Conservation (phyloP, 2,113 vertebrate species). For the Phrynocephalus versicolor region DNA sequence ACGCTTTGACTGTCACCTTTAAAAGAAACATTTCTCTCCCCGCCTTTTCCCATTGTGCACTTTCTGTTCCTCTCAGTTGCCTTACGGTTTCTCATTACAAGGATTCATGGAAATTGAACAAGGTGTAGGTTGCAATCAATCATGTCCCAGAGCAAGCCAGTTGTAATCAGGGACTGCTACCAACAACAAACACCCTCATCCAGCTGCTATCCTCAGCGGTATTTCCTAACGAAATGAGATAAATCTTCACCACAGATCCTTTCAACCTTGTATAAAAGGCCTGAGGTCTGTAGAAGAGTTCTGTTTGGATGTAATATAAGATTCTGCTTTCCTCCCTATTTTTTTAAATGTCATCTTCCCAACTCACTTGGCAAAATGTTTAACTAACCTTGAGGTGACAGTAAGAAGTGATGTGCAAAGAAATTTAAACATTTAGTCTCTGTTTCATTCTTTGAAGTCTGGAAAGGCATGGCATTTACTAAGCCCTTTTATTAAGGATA, state of each 20-base stretch:
- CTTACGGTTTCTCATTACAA: conserved; percentile 41
- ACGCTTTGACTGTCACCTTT: conserved; percentile 16
- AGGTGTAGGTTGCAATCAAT: conserved; percentile 28
- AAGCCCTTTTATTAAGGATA: not conserved
- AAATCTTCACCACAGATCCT: conserved; percentile 15
- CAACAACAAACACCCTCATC: not conserved
- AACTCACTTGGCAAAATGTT: conserved; percentile 14
- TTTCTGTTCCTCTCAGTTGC: conserved; percentile 45
- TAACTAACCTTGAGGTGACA: not conserved
- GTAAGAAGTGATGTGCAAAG: not conserved
- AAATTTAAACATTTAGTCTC: not conserved
- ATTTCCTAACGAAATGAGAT: conserved; percentile 44
- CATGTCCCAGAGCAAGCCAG: conserved; percentile 43
- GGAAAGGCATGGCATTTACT: not conserved
- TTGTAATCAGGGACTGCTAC: conserved; percentile 26
- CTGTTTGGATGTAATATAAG: not conserved
- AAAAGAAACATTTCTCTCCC: conserved; percentile 11
- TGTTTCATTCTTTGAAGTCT: not conserved
- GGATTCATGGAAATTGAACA: conserved; percentile 29
- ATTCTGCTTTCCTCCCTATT: not conserved
- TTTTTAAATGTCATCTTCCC: not conserved
- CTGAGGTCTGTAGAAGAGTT: not conserved
- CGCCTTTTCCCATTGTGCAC: not conserved
- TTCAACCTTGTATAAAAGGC: conserved; percentile 15
- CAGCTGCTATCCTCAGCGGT: conserved; percentile 31